Evolutionary conservation across 2,888 invertebrate genomes (phyloP), one percentile per base, ranked within the genome.

Genomic region (Meiosimyza platycephala): DNA sequence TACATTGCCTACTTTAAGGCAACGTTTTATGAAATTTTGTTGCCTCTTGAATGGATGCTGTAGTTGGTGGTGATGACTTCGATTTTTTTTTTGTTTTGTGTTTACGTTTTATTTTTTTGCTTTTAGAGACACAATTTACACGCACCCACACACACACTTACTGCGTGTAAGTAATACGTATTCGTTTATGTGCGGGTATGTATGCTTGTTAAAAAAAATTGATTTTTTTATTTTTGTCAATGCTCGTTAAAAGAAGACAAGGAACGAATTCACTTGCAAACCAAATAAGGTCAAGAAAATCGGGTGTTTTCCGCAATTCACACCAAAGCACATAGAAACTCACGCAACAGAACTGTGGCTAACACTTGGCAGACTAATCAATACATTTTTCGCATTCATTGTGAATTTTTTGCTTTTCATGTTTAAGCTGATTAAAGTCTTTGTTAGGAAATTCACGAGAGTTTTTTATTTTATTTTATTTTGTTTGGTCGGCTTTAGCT

Each of bases 391-490:
- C 60, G 33, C 60, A 60, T 60, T 62, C 69, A 69, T 40, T 83
- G 82, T 80, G 82, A 80, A 82, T 40, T 40, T 40, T 40, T 22
- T 22, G 2, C 40, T 7, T 40, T 40, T 40, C 7, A 7, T 40
- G 40, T 83, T 82, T 83, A 82, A 82, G 82, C 82, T 82, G 82
- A 82, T 82, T 82, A 82, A 82, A 83, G 82, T 80, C 82, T 82
- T 82, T 82, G 73, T 78, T 73, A 70, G 50, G 16, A 69, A 67
- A 48, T 59, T 51, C 40, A 47, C 48, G 18, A 57, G 22, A 16
- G 57, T 57, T 22, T 57, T 57, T 7, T 57, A 12, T 57, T 57
- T 22, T 55, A 18, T 55, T 22, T 22, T 57, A 13, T 57, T 22
- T 12, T 28, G 57, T 57, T 18, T 12, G 11, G 22, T 57, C 57